These are phyloP conservation scores for Sebastes cheni DNA, from an alignment of 2,797 vertebrate species.

Conservation along the genomic window DNA sequence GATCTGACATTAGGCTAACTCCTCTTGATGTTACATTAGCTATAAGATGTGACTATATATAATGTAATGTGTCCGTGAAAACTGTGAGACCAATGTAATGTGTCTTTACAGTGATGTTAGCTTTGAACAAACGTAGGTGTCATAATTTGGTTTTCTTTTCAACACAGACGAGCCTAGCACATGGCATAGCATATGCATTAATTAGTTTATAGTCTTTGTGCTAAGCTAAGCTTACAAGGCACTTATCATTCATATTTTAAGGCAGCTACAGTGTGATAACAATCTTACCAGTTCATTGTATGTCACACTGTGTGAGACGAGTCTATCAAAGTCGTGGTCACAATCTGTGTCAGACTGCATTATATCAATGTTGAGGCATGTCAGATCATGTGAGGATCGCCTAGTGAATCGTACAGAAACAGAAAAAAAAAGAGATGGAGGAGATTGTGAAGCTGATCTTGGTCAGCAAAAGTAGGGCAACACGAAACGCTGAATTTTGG, in stretches of 20 bases:
- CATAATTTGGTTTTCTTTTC: neutral
- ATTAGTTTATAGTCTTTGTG: neutral
- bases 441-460: neutral
- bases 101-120: too few species aligned
- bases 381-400: neutral
- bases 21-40: too few species aligned
- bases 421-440: neutral
- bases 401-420: neutral
- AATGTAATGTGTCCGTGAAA: too few species aligned
- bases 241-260: neutral
- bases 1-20: too few species aligned
- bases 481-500: neutral
- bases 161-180: neutral
- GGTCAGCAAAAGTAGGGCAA: neutral
- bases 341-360: neutral
- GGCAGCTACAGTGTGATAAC: neutral
- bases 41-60: too few species aligned
- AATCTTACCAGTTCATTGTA: neutral
- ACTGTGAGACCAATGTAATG: too few species aligned
- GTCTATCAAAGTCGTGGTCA: neutral
- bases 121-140: neutral
- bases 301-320: neutral
- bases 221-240: neutral
- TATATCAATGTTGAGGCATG: neutral
- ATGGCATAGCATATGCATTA: neutral